Evolutionary conservation across 2,113 vertebrate genomes (phyloP), one percentile per base, ranked within the genome.

Genomic region (Penelope pileata): DNA sequence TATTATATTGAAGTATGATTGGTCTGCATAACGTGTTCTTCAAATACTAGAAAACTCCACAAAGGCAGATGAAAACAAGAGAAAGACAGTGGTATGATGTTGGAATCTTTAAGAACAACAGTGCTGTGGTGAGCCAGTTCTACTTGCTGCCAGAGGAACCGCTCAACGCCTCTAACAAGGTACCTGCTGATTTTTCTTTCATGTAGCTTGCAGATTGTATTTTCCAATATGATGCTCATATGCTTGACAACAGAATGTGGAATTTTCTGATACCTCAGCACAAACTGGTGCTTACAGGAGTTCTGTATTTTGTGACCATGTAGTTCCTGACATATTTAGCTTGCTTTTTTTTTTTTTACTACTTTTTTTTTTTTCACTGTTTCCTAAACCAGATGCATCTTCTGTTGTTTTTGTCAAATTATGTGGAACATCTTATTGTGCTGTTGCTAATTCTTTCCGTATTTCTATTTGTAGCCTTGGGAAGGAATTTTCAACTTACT

Each of bases 71-170:
- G 83, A 98, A 97, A 96, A 26, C 86, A 73, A 97, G 95, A 78
- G 97, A 98, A 73, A 96, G 97, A 58, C 96, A 95, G 51, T 99
- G 99, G 99, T 99, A 98, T 32, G 99, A 99, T 62, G 99, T 99
- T 18, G 99, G 99, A 8, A 98, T 99, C 95, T 99, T 99, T 96
- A 99, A 98, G 97, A 98, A 98, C 62, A 99, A 98, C 47, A 99
- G 97, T 51, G 98, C 98, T 56, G 98, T 99, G 96, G 98, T 99
- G 96, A 98, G 91, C 85, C 98, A 99, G 96, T 99, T 99, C 97
- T 99, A 98, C 90, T 95, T 99, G 59, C 98, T 99, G 72, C 97
- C 98, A 72, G 98, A 98, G 92, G 98, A 98, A 89, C 98, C 96
- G 7, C 93, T 96, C 66, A 95, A 53, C 62, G 59, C 95, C 70